A percentile compares a stretch with the other conserved stretches of the same genome.
phyloP scores from a whole-genome alignment of 2,113 vertebrate species.

The Pelodiscus sinensis region DNA sequence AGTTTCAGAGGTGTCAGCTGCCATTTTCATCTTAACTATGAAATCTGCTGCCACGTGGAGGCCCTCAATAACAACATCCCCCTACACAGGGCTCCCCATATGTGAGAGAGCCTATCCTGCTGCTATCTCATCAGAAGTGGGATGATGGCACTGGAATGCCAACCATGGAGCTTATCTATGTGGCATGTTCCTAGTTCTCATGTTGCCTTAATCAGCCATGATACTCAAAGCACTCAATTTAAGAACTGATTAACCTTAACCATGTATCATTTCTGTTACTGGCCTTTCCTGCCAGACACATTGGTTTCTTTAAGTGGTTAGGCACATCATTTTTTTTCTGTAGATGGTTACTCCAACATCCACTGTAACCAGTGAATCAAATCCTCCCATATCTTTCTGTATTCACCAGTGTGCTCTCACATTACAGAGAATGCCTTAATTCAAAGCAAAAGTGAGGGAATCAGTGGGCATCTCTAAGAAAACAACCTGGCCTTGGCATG shows the following conservation, averaged over 20 bases:
- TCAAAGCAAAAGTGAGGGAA: background rate
- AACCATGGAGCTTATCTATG: background rate
- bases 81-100: background rate
- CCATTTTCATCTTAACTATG: background rate
- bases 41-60: background rate
- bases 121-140: background rate
- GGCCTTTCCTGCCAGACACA: background rate
- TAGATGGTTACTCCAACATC: background rate
- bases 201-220: background rate
- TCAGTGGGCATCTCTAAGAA: background rate
- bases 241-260: background rate
- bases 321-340: background rate
- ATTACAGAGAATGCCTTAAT: background rate
- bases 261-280: background rate
- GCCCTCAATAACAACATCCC: background rate
- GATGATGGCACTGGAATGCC: background rate
- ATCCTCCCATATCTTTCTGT: background rate
- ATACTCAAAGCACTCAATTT: background rate
- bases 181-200: background rate
- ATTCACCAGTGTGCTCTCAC: background rate
- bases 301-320: background rate
- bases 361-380: background rate
- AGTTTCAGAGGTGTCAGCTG: background rate
- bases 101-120: background rate
- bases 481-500: background rate